Evolutionary conservation across 2,888 invertebrate genomes (phyloP).

Genomic region (Rapana venosa): DNA sequence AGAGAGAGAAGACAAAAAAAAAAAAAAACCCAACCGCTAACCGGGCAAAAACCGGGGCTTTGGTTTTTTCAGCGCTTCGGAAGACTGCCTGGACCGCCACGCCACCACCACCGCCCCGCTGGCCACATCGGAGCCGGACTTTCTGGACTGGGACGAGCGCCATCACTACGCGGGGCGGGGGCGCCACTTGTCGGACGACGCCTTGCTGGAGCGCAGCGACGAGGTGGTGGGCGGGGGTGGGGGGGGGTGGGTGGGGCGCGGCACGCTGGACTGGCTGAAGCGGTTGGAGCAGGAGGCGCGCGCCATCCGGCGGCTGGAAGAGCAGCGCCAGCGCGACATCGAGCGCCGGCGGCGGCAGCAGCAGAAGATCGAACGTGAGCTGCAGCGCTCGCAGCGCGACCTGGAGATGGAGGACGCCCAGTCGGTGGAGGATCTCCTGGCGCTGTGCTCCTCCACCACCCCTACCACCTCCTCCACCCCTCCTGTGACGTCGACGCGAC

Average conservation of each 20-base stretch:
- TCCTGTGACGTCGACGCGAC: background rate
- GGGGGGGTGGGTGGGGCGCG: conserved; percentile 56
- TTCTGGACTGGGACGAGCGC: conserved; percentile 45
- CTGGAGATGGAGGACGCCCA: conserved; percentile 69
- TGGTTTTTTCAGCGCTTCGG: conserved; percentile 46
- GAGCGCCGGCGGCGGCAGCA: conserved; percentile 68
- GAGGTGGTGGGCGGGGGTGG: conserved; percentile 64
- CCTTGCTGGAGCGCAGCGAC: conserved; percentile 66
- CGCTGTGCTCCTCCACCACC: conserved; percentile 35
- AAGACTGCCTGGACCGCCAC: conserved; percentile 51
- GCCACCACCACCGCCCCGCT: conserved; percentile 30
- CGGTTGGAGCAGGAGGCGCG: conserved; percentile 69
- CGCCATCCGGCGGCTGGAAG: conserved; percentile 66
- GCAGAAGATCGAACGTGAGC: conserved; percentile 69
- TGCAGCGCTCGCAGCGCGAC: conserved; percentile 68
- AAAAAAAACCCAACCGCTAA: too few species aligned
- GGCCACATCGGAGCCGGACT: conserved; percentile 45
- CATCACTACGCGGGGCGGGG: conserved; percentile 34
- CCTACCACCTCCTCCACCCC: background rate
- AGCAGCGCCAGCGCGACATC: conserved; percentile 62
- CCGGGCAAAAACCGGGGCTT: too few species aligned
- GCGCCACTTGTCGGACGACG: conserved; percentile 68
- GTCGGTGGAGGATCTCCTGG: conserved; percentile 71
- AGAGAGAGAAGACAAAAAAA: too few species aligned
- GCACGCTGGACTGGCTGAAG: conserved; percentile 65